Base-by-base conservation (phyloP, 2,797 vertebrate genomes). In the Anguilla obscura region DNA sequence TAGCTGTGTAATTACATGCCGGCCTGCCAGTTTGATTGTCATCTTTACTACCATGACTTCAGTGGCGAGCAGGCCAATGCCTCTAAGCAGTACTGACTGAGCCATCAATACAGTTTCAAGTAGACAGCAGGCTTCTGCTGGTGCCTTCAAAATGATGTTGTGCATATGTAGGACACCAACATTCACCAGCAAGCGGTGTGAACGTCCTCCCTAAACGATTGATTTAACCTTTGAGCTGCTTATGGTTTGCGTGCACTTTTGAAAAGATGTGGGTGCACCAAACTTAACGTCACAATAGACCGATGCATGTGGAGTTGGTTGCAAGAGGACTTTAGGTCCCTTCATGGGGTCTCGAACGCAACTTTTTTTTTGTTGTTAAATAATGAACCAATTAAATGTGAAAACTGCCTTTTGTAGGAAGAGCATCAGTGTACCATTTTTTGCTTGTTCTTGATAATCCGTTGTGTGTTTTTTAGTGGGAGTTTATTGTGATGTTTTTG, bases 321-420 rank as follows among this genome's bases (percentile, higher is more conserved):
- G 21, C 36, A 82, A 85, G 58, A 40, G 56, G 84, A 40, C 36
- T 63, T 40, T 60, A 85, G 50, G 30, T 85, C 30, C 30, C 30
- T 63, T 66, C 12, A 63, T 45, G 21, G 56, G 3, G 56, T 66
- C 56, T 63, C 56, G 27, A 85, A 66, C 12, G n/a, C 50, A 84
- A 84, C 24, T 14, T 71, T 71, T 71, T 7, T 14, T 71, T 66
- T n/a, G 3, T 71, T 76, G 40, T 60, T 60, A 33, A 52, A 76
- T 27, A 56, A 60, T 5, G 24, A 86, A 52, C 21, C 63, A 74
- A 71, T 85, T 33, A 40, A 86, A 74, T 74, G 69, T 86, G 85
- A 86, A 76, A 86, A 30, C 69, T 16, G 54, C 83, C 54, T 85
- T 85, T 85, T 58, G 84, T 60, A 82, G 79, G 79, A 18, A 48